These are phyloP conservation scores for Acanthosoma haemorrhoidale DNA, from an alignment of 2,888 invertebrate genomes.

Conservation along the genomic window DNA sequence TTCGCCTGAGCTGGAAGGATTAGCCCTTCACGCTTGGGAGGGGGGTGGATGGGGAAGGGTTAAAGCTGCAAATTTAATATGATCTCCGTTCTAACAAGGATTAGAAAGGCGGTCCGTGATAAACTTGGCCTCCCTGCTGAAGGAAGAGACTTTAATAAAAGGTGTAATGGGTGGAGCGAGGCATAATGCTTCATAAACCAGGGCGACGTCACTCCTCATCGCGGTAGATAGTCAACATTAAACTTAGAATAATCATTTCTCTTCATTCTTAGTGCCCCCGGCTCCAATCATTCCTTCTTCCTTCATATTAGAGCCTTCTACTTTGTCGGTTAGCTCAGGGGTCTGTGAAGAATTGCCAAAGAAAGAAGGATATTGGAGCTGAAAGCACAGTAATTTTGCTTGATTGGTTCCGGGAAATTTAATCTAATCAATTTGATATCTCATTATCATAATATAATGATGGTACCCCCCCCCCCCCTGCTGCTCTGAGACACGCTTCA, in stretches of 20 bases:
- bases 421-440: too few species aligned
- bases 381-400: not conserved
- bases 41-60: too few species aligned
- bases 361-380: not conserved
- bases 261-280: not conserved
- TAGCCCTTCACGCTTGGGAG: not conserved
- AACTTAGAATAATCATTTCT: not conserved
- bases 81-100: constrained; percentile 1
- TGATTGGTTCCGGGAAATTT: not conserved
- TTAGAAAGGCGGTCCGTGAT: not conserved
- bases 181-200: not conserved
- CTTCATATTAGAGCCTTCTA: not conserved
- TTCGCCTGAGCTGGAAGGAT: too few species aligned
- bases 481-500: too few species aligned
- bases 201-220: not conserved
- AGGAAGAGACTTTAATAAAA: constrained; percentile 7
- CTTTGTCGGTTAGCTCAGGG: not conserved
- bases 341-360: not conserved
- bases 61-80: constrained; percentile 7
- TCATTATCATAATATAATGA: too few species aligned
- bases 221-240: not conserved
- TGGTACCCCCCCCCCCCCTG: too few species aligned
- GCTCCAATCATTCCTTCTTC: not conserved
- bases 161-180: not conserved
- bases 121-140: not conserved